Conservation (phyloP, 2,113 vertebrate species). For the Addax nasomaculatus region DNA sequence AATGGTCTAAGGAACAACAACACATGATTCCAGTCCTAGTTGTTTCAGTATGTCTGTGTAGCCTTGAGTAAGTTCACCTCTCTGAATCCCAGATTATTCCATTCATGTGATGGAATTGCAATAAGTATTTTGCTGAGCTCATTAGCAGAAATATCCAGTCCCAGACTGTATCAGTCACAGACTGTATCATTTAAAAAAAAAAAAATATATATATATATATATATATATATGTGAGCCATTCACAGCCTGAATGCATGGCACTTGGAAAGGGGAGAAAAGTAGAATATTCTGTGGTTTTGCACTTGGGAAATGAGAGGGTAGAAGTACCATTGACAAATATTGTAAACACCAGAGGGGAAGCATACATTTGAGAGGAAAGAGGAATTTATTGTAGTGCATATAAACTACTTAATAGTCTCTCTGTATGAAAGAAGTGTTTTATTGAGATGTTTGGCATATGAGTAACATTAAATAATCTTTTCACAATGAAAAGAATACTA, state of each 20-base stretch:
- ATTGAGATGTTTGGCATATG: neutral
- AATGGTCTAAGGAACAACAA: neutral
- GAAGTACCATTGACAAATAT: neutral
- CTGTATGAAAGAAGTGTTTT: neutral
- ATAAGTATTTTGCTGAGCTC: neutral
- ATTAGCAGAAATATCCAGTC: neutral
- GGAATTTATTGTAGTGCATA: neutral
- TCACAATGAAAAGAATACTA: neutral
- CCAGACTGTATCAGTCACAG: neutral
- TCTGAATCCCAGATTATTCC: neutral
- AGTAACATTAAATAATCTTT: neutral
- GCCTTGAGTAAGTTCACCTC: neutral
- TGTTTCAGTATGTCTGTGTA: neutral
- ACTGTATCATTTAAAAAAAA: neutral
- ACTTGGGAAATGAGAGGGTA: neutral
- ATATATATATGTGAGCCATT: neutral
- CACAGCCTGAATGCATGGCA: neutral
- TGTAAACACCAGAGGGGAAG: neutral
- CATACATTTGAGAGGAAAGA: neutral
- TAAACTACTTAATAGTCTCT: neutral
- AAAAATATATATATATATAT: neutral
- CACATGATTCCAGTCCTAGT: neutral
- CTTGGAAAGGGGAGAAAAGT: neutral
- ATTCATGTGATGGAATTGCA: neutral
- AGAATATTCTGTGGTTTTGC: neutral